Evolutionary conservation across 2,797 vertebrate species (phyloP), one percentile per base, ranked within the genome.

Genomic region (Acanthurus tractus): DNA sequence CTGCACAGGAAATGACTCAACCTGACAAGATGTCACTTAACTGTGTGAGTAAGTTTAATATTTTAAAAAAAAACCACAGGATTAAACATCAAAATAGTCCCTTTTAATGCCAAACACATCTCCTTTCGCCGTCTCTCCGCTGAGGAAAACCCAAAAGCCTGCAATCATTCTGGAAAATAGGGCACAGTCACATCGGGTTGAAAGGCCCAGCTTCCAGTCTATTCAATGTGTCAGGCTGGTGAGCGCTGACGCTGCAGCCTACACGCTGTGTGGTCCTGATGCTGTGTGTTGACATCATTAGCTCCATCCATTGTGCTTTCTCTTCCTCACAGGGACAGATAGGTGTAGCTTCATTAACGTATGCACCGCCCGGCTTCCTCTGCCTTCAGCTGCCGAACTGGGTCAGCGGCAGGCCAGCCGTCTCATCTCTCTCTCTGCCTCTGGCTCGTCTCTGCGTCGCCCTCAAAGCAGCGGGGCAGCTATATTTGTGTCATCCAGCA

Each of bases 331-430:
- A 70, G n/a, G 49, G 8, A 78, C 20, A 70, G 49, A 74, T 42
- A 49, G 62, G 54, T 38, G 11, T 13, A 64, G 40, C 74, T 83
- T 79, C 57, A 76, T 80, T 70, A 77, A 80, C 64, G 81, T 46
- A 74, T 81, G 67, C 54, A 48, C 85, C 83, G 71, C 56, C 73
- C 59, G 36, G 48, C 77, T 78, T 73, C 53, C 6, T 56, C 38
- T 1, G 44, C n/a, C 58, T 29, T 74, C 42, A 4, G 62, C 72
- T 38, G 58, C 59, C 80, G 70, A 83, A 81, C n/a, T 85, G 77
- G 88, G 82, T 89, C 84, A 90, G 74, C 40, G 3, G 74, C 45
- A 13, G 76, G 64, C 56, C 58, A 34, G 22, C 49, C 44, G n/a
- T 36, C 71, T 74, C 52, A 20, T 58, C 52, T 63, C 64, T 63